These are phyloP conservation scores for Rynchops niger DNA, from an alignment of 2,113 vertebrate genomes.

Conservation along the genomic window DNA sequence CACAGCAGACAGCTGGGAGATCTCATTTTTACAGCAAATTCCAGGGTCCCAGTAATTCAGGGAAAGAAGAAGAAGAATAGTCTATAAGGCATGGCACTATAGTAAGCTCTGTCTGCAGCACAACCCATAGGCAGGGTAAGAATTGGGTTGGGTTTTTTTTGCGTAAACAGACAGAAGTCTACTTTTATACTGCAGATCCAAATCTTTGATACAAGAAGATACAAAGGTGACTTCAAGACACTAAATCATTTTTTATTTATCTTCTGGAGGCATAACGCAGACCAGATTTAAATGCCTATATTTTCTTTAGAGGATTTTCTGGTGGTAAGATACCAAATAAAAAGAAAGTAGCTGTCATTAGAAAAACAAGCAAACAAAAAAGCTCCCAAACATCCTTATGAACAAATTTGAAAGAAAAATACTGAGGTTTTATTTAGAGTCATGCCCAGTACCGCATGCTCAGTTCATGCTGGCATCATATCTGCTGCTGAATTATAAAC, in stretches of 20 bases:
- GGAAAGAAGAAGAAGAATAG: background rate
- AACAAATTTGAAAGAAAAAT: background rate
- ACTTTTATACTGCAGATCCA: background rate
- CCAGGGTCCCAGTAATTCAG: background rate
- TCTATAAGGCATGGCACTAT: background rate
- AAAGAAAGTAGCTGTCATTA: background rate
- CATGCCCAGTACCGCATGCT: background rate
- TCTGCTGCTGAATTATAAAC: slow-evolving; percentile 53
- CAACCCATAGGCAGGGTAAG: background rate
- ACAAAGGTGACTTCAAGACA: background rate
- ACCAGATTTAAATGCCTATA: background rate
- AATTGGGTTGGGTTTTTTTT: background rate
- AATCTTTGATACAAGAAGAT: background rate
- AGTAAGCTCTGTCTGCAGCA: background rate
- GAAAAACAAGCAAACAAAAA: background rate
- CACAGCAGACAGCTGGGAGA: too few relatives aligned
- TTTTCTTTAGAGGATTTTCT: background rate
- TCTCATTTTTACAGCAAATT: background rate
- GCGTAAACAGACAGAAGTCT: background rate
- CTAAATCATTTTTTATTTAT: background rate
- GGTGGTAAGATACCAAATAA: background rate
- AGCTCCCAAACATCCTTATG: background rate
- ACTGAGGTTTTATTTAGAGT: background rate
- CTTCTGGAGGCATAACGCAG: background rate
- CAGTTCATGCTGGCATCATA: background rate